Conservation (phyloP, 2,797 vertebrate genomes). For the Cynopterus sphinx region DNA sequence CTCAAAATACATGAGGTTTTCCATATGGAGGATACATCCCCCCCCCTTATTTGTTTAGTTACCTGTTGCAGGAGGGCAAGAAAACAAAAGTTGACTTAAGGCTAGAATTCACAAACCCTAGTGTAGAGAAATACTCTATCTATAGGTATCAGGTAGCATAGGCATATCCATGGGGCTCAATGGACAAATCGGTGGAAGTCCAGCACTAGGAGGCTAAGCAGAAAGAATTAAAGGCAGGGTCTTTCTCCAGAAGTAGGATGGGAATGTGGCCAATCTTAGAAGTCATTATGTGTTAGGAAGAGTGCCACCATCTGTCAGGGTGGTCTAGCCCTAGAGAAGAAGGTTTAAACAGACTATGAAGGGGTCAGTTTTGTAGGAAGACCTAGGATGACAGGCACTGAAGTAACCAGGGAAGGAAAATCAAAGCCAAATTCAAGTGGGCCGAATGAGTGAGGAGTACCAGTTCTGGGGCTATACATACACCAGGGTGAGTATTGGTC, state of each 20-base stretch:
- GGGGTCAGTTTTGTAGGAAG: background rate
- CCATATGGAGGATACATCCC: background rate
- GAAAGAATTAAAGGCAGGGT: background rate
- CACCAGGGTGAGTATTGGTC: background rate
- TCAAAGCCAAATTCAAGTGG: background rate
- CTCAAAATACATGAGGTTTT: background rate
- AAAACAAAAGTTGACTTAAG: background rate
- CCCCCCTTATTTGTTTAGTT: background rate
- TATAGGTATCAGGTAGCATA: background rate
- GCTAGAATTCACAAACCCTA: background rate
- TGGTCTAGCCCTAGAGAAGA: background rate
- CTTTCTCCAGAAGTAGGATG: background rate
- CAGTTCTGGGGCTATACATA: background rate
- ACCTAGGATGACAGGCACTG: background rate
- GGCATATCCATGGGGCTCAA: background rate
- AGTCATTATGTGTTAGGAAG: background rate
- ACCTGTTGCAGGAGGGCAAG: background rate
- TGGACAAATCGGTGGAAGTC: background rate
- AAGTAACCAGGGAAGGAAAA: background rate
- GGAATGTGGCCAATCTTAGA: background rate
- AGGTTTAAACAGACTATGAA: background rate
- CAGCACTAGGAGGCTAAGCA: background rate
- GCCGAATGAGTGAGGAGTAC: background rate
- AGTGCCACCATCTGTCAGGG: background rate
- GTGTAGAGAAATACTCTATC: background rate